Percentiles rank a stretch among this genome's conserved stretches.
Conservation (phyloP, 2,888 invertebrate species). For the Drosophila testacea region DNA sequence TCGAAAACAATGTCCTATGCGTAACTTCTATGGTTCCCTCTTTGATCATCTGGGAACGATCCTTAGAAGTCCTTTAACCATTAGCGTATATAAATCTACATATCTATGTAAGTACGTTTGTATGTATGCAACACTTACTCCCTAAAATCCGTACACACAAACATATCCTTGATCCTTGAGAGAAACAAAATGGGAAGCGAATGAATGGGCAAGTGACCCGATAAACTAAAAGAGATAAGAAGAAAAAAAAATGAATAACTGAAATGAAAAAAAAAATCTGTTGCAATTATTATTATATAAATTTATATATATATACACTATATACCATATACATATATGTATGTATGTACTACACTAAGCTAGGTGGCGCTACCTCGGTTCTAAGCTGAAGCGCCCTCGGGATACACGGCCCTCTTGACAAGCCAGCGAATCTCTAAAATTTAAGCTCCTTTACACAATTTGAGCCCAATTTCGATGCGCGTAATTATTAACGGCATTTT, state of each 20-base stretch:
- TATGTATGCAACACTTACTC: background rate
- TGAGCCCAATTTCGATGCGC: background rate
- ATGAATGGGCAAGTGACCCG: slow-evolving; percentile 9
- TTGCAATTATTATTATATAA: slow-evolving; percentile 75
- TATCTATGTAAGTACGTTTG: background rate
- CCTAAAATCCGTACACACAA: slow-evolving; percentile 13
- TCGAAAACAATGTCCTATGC: background rate
- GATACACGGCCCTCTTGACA: slow-evolving; percentile 20
- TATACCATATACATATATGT: slow-evolving; percentile 31
- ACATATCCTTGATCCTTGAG: slow-evolving; percentile 55
- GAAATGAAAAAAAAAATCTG: slow-evolving; percentile 49
- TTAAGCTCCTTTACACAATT: background rate
- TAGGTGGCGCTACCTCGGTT: slow-evolving; percentile 49
- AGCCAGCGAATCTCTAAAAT: slow-evolving; percentile 31
- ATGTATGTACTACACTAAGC: slow-evolving; percentile 39
- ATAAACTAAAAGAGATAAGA: slow-evolving; percentile 2
- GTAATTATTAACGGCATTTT: background rate
- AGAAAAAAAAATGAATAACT: background rate
- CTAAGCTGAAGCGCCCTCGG: slow-evolving; percentile 49
- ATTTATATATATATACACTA: slow-evolving; percentile 42
- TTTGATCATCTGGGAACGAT: background rate
- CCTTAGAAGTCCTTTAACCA: background rate
- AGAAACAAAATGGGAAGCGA: slow-evolving; percentile 36
- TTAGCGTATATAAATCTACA: background rate
- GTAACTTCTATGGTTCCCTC: background rate